These are phyloP conservation scores for Capromys pilorides DNA, from an alignment of 2,797 vertebrate species.

Conservation along the genomic window DNA sequence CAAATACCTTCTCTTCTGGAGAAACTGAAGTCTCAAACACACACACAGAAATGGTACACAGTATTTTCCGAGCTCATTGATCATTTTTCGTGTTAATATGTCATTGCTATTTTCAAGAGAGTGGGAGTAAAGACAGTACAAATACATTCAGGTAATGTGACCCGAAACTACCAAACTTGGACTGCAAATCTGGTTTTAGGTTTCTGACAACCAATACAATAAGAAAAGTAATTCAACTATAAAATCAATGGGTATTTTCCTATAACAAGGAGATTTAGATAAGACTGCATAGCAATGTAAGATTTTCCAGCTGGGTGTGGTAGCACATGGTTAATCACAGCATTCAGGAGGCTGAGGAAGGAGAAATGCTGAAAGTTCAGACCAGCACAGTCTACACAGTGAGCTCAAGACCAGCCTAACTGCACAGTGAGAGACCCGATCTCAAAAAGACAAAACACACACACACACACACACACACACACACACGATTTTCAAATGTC, in stretches of 20 bases:
- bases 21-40: neutral
- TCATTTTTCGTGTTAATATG: neutral
- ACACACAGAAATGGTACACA: neutral
- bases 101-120: neutral
- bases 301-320: neutral
- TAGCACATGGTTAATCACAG: no score
- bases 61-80: neutral
- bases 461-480: no score
- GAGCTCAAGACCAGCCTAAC: no score
- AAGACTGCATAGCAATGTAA: neutral
- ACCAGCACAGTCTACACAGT: no score
- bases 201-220: constrained; percentile 1
- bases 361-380: no score
- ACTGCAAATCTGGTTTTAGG: neutral
- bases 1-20: neutral
- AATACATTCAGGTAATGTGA: neutral
- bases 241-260: neutral
- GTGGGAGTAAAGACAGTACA: neutral
- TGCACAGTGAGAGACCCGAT: no score
- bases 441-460: no score
- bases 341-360: no score
- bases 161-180: neutral
- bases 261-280: neutral
- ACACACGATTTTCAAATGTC: neutral
- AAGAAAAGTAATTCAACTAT: neutral